These are phyloP conservation scores for Gallinago media DNA, from an alignment of 2,113 vertebrate species.

Conservation along the genomic window DNA sequence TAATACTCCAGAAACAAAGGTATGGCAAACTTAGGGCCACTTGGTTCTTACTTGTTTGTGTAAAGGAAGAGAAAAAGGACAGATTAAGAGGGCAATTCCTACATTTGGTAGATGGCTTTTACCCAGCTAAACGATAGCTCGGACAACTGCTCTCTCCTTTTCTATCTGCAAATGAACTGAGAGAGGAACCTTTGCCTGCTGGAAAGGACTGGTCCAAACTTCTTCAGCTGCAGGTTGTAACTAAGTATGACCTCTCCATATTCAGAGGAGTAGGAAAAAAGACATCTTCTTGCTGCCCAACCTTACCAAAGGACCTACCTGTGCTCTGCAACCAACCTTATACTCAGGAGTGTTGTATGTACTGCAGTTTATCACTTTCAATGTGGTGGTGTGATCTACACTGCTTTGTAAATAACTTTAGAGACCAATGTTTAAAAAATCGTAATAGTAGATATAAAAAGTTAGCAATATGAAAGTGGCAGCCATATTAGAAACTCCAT, in stretches of 20 bases:
- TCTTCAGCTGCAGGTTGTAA: neutral
- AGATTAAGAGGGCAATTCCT: neutral
- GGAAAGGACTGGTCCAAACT: neutral
- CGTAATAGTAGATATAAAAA: neutral
- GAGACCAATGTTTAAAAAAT: neutral
- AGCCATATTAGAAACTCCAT: neutral
- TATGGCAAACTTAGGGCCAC: neutral
- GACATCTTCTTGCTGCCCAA: neutral
- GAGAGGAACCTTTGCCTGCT: neutral
- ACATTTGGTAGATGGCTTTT: fast-evolving
- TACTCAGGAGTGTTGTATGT: neutral
- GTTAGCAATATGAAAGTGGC: neutral
- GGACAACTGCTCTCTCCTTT: neutral
- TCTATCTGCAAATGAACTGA: neutral
- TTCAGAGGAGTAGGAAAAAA: neutral
- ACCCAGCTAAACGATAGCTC: neutral
- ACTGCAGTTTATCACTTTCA: neutral
- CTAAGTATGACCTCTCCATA: neutral
- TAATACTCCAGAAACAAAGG: neutral
- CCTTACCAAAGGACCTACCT: neutral
- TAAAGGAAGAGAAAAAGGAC: neutral
- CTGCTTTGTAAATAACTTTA: neutral
- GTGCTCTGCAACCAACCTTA: neutral
- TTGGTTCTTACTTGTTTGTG: neutral
- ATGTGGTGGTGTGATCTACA: neutral